phyloP scores from a whole-genome alignment of 2,797 vertebrate genomes.

The Characodon lateralis region DNA sequence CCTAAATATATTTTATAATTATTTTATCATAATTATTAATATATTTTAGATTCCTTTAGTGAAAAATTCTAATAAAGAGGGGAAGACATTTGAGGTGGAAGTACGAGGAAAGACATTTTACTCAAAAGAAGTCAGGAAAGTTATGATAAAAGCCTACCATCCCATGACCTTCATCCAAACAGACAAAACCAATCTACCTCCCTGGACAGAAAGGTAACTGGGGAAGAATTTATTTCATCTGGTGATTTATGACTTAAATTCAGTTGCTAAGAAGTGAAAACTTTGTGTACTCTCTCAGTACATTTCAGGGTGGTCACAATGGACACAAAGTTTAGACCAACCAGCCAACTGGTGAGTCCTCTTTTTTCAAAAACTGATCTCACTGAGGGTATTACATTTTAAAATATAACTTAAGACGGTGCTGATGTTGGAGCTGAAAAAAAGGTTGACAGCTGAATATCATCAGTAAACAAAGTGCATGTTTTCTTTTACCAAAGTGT shows the following conservation, averaged over 20 bases:
- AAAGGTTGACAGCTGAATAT: no score
- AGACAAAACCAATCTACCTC: conserved; percentile 90
- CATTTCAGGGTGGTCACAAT: conserved; percentile 68
- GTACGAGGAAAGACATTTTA: conserved; percentile 75
- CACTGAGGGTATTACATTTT: background rate
- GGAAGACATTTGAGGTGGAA: conserved; percentile 60
- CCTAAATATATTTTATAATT: no score
- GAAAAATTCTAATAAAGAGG: background rate
- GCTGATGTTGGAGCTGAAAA: background rate
- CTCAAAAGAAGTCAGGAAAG: conserved; percentile 76
- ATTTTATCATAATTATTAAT: no score
- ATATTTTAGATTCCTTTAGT: conserved; percentile 61
- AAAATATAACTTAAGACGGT: background rate
- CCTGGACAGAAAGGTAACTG: conserved; percentile 81
- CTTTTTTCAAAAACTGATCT: background rate
- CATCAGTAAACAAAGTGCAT: no score
- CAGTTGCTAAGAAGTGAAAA: no score
- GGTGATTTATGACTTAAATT: no score
- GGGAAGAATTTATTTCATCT: no score
- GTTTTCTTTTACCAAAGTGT: no score
- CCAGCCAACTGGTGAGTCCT: conserved; percentile 47
- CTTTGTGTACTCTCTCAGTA: background rate
- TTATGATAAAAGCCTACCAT: conserved; percentile 71
- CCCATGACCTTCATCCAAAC: conserved; percentile 85
- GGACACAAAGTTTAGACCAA: conserved; percentile 77